phyloP scores from a whole-genome alignment of 92 coral and sea anemone species.

The Hydrozoanthus gracilis region DNA sequence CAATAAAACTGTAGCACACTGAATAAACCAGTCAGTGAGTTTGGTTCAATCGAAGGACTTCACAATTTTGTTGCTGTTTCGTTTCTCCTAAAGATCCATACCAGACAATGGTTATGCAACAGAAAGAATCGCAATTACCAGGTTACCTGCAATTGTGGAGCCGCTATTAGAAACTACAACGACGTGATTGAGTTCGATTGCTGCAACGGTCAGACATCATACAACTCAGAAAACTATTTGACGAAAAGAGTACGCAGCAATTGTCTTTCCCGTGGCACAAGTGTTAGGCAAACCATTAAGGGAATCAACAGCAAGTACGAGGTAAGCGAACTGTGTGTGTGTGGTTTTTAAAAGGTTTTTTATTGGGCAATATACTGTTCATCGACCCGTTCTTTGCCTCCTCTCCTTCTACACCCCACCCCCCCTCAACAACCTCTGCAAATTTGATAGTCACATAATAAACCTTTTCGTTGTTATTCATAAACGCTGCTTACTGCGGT shows the following conservation, averaged over 20 bases:
- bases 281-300: not conserved
- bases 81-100: not conserved
- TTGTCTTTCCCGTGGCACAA: conserved; percentile 1
- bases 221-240: not conserved
- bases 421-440: no score
- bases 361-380: not conserved
- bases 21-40: no score
- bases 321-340: not conserved
- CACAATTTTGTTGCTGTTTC: no score
- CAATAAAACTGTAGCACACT: no score
- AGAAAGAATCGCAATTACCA: not conserved
- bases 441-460: no score
- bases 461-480: no score
- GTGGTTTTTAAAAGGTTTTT: not conserved
- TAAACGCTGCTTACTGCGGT: no score
- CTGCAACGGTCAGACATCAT: not conserved
- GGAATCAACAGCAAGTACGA: not conserved
- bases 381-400: no score
- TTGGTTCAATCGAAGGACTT: no score
- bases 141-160: not conserved
- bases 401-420: no score
- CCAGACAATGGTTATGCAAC: conserved; percentile 2
- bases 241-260: not conserved
- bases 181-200: conserved; percentile 13
- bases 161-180: conserved; percentile 2